Percentiles rank a stretch among this genome's conserved stretches.
Evolutionary conservation across 92 coral and sea anemone species (phyloP).

Genomic region (Palythoa grandiflora): DNA sequence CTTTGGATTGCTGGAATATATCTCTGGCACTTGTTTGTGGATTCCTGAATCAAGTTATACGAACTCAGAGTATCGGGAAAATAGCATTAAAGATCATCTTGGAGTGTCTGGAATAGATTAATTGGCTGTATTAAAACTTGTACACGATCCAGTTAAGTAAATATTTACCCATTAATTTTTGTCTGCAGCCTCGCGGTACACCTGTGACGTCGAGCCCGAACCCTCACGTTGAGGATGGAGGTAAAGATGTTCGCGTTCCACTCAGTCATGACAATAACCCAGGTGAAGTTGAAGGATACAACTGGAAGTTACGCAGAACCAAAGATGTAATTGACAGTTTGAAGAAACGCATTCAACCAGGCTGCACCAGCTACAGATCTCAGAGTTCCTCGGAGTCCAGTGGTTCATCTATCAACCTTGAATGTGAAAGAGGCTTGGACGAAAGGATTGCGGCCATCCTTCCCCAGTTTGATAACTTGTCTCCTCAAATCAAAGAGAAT

Average conservation of each 20-base stretch:
- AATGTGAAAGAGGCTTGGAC: conserved; percentile 66
- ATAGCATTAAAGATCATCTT: too few relatives aligned
- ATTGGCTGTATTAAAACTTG: too few relatives aligned
- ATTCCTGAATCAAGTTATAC: too few relatives aligned
- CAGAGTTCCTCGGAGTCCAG: conserved; percentile 30
- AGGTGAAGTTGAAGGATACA: conserved; percentile 69
- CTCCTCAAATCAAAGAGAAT: conserved; percentile 69
- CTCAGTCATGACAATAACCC: conserved; percentile 24
- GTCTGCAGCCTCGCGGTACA: neutral
- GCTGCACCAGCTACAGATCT: neutral
- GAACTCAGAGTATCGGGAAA: too few relatives aligned
- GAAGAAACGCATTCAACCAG: conserved; percentile 71
- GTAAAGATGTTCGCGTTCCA: neutral
- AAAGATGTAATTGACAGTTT: conserved; percentile 80
- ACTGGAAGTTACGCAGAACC: conserved; percentile 85
- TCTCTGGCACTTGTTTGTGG: too few relatives aligned
- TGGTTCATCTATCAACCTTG: neutral
- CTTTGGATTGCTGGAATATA: too few relatives aligned
- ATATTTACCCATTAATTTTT: neutral
- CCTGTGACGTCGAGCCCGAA: neutral
- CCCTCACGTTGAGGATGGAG: conserved; percentile 39
- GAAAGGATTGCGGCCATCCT: conserved; percentile 71
- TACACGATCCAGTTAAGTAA: too few relatives aligned
- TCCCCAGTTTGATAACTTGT: conserved; percentile 72
- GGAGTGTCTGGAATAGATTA: too few relatives aligned